Percentiles rank a stretch among this genome's conserved stretches.
Conservation (phyloP, 2,888 invertebrate species). For the Papilio demoleus region DNA sequence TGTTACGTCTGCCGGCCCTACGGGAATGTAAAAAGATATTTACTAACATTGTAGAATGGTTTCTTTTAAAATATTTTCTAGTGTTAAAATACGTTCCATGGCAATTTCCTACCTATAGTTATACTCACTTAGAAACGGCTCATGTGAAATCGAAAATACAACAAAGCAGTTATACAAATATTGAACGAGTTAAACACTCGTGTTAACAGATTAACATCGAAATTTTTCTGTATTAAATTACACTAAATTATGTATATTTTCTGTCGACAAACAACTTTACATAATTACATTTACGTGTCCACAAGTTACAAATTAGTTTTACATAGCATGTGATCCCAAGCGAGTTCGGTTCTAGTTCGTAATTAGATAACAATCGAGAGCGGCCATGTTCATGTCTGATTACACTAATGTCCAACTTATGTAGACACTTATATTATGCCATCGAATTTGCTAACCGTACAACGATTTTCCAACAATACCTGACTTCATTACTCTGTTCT, state of each 20-base stretch:
- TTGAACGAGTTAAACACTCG: no score
- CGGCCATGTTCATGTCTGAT: constrained; percentile 66
- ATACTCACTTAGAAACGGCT: no score
- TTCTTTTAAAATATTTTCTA: constrained; percentile 4
- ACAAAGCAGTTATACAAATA: no score
- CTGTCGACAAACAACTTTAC: not conserved
- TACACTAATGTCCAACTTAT: constrained; percentile 62
- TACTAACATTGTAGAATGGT: constrained; percentile 4
- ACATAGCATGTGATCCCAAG: constrained; percentile 67
- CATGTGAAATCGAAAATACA: no score
- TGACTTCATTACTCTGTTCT: constrained; percentile 32
- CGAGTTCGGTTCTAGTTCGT: constrained; percentile 71
- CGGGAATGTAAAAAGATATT: constrained; percentile 4
- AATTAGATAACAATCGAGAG: constrained; percentile 79
- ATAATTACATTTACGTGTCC: not conserved
- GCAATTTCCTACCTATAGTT: no score
- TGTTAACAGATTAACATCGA: no score
- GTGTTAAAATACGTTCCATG: not conserved
- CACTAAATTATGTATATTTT: not conserved
- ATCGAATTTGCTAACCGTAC: constrained; percentile 50
- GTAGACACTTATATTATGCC: constrained; percentile 51
- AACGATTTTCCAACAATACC: constrained; percentile 58
- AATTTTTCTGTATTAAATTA: no score
- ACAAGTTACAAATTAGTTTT: constrained; percentile 15
- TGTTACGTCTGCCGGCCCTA: not conserved